phyloP scores from a whole-genome alignment of 1,140 invertebrate species.

The Ceratina calcarata region DNA sequence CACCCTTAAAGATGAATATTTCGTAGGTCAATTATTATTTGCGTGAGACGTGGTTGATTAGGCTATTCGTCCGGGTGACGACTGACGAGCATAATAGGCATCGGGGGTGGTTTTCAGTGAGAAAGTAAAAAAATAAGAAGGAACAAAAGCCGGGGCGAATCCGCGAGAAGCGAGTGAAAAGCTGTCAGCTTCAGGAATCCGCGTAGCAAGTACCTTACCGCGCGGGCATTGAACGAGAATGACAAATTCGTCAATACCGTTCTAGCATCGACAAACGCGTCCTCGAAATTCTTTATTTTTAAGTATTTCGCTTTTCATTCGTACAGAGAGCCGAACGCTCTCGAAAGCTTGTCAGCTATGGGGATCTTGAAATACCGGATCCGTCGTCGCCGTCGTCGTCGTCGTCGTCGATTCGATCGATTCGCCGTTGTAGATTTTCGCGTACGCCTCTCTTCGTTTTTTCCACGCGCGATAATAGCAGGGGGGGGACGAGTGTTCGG shows the following conservation, averaged over 20 bases:
- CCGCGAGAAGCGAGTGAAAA: conserved; percentile 20
- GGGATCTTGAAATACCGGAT: conserved; percentile 30
- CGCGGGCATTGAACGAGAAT: conserved; percentile 33
- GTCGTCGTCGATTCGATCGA: neutral
- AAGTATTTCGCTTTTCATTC: conserved; percentile 46
- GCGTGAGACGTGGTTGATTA: too few species aligned
- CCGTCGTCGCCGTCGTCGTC: neutral
- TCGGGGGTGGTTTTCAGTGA: too few species aligned
- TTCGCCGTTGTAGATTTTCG: too few species aligned
- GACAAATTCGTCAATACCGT: conserved; percentile 49
- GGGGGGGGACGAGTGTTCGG: too few species aligned
- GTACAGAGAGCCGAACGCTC: conserved; percentile 3
- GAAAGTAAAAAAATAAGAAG: neutral
- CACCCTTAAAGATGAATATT: too few species aligned
- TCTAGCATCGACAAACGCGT: conserved; percentile 36
- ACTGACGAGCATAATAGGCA: too few species aligned
- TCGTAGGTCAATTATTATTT: too few species aligned
- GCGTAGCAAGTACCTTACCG: conserved; percentile 26
- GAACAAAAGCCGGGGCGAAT: neutral
- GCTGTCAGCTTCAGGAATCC: conserved; percentile 43
- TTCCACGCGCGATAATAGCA: too few species aligned
- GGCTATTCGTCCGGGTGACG: too few species aligned
- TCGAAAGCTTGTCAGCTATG: conserved; percentile 37
- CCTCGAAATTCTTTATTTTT: conserved; percentile 44
- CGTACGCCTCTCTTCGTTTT: too few species aligned